phyloP scores from a whole-genome alignment of 2,888 invertebrate species.

The Eupithecia subumbrata region DNA sequence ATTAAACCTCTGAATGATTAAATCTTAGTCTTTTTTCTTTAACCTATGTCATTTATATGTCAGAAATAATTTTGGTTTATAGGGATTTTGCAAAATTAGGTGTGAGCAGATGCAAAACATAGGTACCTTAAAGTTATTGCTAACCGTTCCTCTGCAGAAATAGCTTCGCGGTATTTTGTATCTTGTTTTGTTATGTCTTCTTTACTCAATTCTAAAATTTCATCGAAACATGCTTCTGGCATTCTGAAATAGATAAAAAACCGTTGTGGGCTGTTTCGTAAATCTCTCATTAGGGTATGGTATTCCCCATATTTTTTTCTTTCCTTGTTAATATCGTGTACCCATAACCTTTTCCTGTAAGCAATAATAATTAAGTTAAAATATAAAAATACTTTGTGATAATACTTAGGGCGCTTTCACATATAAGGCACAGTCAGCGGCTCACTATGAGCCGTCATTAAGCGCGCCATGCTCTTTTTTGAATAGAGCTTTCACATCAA shows the following conservation, averaged over 20 bases:
- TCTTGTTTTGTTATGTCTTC: constrained; percentile 35
- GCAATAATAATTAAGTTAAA: constrained; percentile 25
- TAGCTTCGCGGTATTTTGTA: constrained; percentile 34
- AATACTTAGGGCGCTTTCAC: constrained; percentile 14
- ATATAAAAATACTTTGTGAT: constrained; percentile 24
- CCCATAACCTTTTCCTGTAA: constrained; percentile 27
- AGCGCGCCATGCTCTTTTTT: constrained; percentile 13
- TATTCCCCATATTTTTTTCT: constrained; percentile 29
- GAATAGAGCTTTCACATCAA: constrained; percentile 14
- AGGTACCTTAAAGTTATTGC: no score
- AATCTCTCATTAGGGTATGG: constrained; percentile 28
- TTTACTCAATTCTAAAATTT: constrained; percentile 17
- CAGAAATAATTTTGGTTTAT: no score
- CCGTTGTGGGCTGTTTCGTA: constrained; percentile 26
- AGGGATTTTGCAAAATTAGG: no score
- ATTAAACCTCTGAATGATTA: constrained; percentile 20
- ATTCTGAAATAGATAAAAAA: constrained; percentile 28
- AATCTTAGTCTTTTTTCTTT: no score
- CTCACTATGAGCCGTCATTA: constrained; percentile 12
- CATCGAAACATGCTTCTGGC: constrained; percentile 13
- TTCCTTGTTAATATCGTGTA: constrained; percentile 28
- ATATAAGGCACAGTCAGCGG: constrained; percentile 12
- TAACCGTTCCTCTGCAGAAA: constrained; percentile 34
- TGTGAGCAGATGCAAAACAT: no score
- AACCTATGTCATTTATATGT: no score